phyloP scores from a whole-genome alignment of 1,140 invertebrate species.

The Heliconius eleuchia region DNA sequence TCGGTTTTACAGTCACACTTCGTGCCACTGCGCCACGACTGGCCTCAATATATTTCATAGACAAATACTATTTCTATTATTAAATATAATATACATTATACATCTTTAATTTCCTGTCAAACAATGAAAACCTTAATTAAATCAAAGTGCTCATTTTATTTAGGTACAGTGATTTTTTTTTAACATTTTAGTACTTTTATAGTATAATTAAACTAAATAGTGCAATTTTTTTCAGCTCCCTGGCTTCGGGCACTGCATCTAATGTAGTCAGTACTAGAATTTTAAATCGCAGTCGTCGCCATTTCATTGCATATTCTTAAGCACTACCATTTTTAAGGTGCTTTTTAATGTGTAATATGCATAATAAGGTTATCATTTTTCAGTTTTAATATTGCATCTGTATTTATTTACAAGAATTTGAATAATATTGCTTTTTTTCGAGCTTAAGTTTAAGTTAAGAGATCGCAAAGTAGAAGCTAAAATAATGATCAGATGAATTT shows the following conservation, averaged over 20 bases:
- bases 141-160: too few relatives aligned
- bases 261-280: slow-evolving; percentile 43
- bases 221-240: not conserved
- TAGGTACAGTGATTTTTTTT: too few relatives aligned
- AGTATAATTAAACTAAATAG: not conserved
- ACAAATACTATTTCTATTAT: too few relatives aligned
- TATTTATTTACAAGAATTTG: not conserved
- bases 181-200: not conserved
- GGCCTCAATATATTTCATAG: too few relatives aligned
- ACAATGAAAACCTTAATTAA: too few relatives aligned
- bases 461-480: not conserved
- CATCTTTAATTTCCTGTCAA: too few relatives aligned
- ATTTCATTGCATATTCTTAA: slow-evolving; percentile 47
- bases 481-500: not conserved
- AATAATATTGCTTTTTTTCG: slow-evolving; percentile 1
- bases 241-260: slow-evolving; percentile 13
- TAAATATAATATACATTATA: too few relatives aligned
- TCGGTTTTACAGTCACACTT: too few relatives aligned
- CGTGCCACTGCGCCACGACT: too few relatives aligned
- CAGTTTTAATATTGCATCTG: not conserved
- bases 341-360: slow-evolving; percentile 29
- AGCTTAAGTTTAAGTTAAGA: not conserved
- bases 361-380: not conserved
- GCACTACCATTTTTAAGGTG: slow-evolving; percentile 38
- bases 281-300: slow-evolving; percentile 40